Evolutionary conservation across 2,888 invertebrate genomes (phyloP).

Genomic region (Pseudanteris insignis): DNA sequence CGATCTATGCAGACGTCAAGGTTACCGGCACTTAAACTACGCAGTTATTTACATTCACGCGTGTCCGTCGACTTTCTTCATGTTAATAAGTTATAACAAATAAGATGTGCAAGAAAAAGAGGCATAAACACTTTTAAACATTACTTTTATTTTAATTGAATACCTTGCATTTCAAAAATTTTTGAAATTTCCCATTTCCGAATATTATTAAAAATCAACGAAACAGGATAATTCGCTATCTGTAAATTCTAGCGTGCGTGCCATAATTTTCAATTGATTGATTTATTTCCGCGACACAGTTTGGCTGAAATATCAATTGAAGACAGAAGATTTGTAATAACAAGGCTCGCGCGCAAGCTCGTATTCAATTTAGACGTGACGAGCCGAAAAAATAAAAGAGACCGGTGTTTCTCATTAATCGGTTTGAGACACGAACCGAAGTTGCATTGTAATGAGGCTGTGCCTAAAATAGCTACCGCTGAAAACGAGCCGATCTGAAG

Average conservation of each 20-base stretch:
- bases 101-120: background rate
- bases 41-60: too few species aligned
- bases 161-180: too few species aligned
- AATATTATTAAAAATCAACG: too few species aligned
- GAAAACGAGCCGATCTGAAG: constrained; percentile 7
- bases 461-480: constrained; percentile 17
- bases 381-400: constrained; percentile 29
- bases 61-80: too few species aligned
- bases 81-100: too few species aligned
- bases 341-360: constrained; percentile 22
- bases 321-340: constrained; percentile 18
- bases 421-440: constrained; percentile 32
- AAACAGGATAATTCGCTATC: too few species aligned
- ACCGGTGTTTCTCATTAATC: constrained; percentile 40
- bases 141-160: background rate
- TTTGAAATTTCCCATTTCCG: too few species aligned
- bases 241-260: constrained; percentile 1
- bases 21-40: too few species aligned
- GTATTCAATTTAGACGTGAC: constrained; percentile 27
- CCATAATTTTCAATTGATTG: constrained; percentile 8
- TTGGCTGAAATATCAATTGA: constrained; percentile 12
- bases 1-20: too few species aligned
- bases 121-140: background rate
- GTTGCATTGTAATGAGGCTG: constrained; percentile 41
- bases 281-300: constrained; percentile 6